Evolutionary conservation across 2,113 vertebrate species (phyloP).

Genomic region (Todiramphus saurophagus): DNA sequence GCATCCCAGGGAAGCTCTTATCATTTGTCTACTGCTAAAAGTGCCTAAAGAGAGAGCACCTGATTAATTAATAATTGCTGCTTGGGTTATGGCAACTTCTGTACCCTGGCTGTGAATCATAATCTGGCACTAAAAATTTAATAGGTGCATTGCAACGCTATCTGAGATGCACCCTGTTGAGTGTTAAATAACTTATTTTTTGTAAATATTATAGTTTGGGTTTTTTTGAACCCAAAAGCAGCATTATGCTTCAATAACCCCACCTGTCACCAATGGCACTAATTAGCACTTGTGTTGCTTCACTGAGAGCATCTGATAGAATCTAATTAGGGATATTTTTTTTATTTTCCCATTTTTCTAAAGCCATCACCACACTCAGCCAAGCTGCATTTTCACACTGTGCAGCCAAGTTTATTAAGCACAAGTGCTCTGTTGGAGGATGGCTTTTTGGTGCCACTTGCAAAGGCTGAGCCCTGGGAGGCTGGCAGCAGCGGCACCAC

Average conservation of each 20-base stretch:
- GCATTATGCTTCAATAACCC: slow-evolving; percentile 42
- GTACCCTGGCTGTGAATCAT: slow-evolving; percentile 45
- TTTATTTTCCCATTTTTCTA: background rate
- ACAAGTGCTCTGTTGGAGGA: background rate
- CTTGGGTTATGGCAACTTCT: slow-evolving; percentile 23
- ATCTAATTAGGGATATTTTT: slow-evolving; percentile 37
- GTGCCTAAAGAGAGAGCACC: background rate
- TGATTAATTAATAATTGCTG: slow-evolving; percentile 61
- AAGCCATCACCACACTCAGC: slow-evolving; percentile 7
- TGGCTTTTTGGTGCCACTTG: background rate
- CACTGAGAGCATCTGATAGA: slow-evolving; percentile 56
- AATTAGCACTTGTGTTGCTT: slow-evolving; percentile 64
- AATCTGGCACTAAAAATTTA: slow-evolving; percentile 58
- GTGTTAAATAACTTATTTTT: slow-evolving; percentile 68
- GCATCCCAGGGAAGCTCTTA: slow-evolving; percentile 22
- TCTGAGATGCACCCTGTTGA: background rate
- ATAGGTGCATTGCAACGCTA: background rate
- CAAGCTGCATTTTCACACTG: slow-evolving; percentile 22
- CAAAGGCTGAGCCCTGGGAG: slow-evolving; percentile 4
- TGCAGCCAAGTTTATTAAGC: background rate
- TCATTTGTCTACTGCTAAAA: background rate
- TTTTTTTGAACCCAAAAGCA: background rate
- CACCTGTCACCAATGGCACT: slow-evolving; percentile 56
- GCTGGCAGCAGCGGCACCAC: background rate
- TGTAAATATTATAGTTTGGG: slow-evolving; percentile 42